Evolutionary conservation across 2,113 vertebrate genomes (phyloP).

Genomic region (Bostrychus sinensis): DNA sequence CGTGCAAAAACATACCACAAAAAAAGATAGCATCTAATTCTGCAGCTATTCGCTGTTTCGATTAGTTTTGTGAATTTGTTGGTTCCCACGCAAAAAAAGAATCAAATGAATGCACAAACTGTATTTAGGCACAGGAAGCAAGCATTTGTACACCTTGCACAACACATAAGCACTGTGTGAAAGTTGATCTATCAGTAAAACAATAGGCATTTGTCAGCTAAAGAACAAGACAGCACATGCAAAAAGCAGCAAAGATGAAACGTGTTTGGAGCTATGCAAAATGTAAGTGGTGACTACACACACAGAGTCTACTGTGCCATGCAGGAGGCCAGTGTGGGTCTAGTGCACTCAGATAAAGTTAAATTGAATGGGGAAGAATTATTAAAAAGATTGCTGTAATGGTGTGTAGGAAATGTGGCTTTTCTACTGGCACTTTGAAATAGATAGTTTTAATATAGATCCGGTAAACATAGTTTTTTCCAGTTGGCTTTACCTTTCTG

Average conservation of each 20-base stretch:
- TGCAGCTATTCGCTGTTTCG: neutral
- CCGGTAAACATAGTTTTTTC: too few species aligned
- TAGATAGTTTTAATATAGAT: too few species aligned
- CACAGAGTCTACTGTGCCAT: slow-evolving; percentile 28
- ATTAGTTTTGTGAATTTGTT: neutral
- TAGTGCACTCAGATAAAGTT: slow-evolving; percentile 57
- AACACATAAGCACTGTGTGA: too few species aligned
- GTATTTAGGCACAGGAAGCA: too few species aligned
- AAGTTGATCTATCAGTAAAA: too few species aligned
- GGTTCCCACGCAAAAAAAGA: neutral
- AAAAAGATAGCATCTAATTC: slow-evolving; percentile 9
- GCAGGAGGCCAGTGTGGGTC: slow-evolving; percentile 41
- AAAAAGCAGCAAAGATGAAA: slow-evolving; percentile 12
- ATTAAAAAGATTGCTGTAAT: slow-evolving; percentile 4
- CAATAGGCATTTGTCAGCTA: too few species aligned
- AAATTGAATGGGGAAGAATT: slow-evolving; percentile 42
- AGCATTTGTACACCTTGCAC: too few species aligned
- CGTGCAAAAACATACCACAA: neutral
- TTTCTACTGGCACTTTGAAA: neutral
- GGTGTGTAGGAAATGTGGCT: slow-evolving; percentile 20
- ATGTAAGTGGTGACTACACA: slow-evolving; percentile 11
- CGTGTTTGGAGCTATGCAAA: too few species aligned
- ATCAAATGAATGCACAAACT: neutral
- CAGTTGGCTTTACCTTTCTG: too few species aligned
- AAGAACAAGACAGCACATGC: slow-evolving; percentile 41